These are phyloP conservation scores for Garrulus glandarius DNA, from an alignment of 2,797 vertebrate genomes.

Conservation along the genomic window DNA sequence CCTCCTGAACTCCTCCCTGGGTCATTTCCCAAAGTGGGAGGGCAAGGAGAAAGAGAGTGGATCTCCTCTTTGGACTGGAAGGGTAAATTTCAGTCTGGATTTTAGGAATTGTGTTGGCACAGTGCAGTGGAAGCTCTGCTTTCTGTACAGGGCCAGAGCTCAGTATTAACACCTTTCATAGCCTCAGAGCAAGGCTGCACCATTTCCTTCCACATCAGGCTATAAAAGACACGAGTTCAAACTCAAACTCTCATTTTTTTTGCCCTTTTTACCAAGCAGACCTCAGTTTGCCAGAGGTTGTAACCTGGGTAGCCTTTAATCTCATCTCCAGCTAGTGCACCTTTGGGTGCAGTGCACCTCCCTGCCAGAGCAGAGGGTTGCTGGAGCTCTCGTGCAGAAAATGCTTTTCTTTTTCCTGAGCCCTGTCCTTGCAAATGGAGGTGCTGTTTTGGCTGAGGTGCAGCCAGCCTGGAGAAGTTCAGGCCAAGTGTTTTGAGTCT, in stretches of 20 bases:
- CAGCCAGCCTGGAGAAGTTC: neutral
- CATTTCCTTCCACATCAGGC: neutral
- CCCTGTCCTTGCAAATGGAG: neutral
- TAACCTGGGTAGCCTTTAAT: neutral
- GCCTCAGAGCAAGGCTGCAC: neutral
- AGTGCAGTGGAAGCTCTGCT: neutral
- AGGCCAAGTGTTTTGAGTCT: neutral
- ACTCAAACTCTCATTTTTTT: neutral
- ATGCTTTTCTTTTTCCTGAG: neutral
- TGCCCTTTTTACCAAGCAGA: neutral
- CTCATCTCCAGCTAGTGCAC: neutral
- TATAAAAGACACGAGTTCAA: neutral
- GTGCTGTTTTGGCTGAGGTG: neutral
- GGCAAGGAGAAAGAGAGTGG: neutral
- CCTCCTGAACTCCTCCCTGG: neutral
- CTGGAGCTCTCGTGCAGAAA: neutral
- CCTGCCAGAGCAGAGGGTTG: neutral
- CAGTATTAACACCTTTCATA: neutral
- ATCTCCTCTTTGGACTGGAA: neutral
- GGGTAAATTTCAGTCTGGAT: neutral
- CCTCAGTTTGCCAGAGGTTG: neutral
- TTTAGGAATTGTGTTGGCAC: neutral
- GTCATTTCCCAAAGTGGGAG: neutral
- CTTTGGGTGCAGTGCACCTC: neutral
- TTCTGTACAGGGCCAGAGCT: neutral